Base-by-base conservation (phyloP, 1,140 invertebrate species). In the Parasteatoda tepidariorum region DNA sequence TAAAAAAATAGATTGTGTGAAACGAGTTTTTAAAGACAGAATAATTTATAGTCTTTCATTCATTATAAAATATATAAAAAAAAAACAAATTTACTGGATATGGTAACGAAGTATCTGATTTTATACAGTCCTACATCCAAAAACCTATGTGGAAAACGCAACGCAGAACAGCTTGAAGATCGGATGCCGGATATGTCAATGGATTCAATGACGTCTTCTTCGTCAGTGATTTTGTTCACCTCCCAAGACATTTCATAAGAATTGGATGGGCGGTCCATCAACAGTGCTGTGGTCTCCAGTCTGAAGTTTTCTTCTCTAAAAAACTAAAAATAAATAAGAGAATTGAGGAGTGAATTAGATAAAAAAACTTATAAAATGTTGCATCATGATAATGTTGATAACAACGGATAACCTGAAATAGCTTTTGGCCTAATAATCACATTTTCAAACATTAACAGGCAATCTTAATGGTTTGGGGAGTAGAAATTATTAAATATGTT, bases 81-180 rank as follows among this genome's bases (percentile, higher is more conserved):
- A n/a, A 18, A 9, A 55, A 28, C 3, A 0, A 2, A 34, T 70
- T 73, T 57, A 83, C 81, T 70, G 6, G 24, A 24, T 26, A 83
- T 74, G 0, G 64, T 9, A 18, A 83, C 66, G 24, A 26, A 54
- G 30, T 83, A 83, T 15, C 9, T 22, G 1, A 83, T 28, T 57
- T 74, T 62, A 26, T 83, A 83, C 7, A 83, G 30, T 26, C 81
- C 81, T 0, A 66, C 68, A 22, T 66, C 68, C 48, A 83, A 34
- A 28, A 64, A 83, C 18, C 81, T 28, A 0, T 1, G 5, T 2
- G 70, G 81, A 24, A 83, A 55, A 4, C 81, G 57, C 1, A 83
- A 15, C 2, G 81, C 81, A 13, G 81, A 83, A 18, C 64, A 74
- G 9, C 61, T 66, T 4, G 34, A 55, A 5, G 81, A 83, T 11